Percentiles rank a stretch among this genome's conserved stretches.
These are phyloP conservation scores for Ceramica pisi DNA, from an alignment of 2,888 invertebrate species.

Conservation along the genomic window DNA sequence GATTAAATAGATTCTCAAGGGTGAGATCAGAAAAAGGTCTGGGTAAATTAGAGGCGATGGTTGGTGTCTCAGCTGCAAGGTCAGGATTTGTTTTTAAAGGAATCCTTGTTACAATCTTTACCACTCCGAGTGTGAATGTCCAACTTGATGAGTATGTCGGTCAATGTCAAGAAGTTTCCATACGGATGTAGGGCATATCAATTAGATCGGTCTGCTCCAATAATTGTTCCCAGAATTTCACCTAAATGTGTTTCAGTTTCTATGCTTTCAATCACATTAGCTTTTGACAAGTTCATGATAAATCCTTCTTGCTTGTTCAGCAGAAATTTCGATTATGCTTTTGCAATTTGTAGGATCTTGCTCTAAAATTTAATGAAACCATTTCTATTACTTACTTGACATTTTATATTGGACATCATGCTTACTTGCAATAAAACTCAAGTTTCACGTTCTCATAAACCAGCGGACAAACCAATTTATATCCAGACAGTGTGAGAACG, in stretches of 20 bases:
- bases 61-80: conserved; percentile 4
- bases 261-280: not conserved
- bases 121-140: not conserved
- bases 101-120: not conserved
- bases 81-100: not conserved
- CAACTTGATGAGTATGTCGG: conserved; percentile 16
- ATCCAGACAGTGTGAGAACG: conserved; percentile 59
- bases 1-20: conserved; percentile 59
- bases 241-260: not conserved
- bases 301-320: not conserved
- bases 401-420: not conserved
- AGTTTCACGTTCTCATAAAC: conserved; percentile 36
- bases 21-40: conserved; percentile 38
- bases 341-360: not conserved
- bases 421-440: conserved; percentile 23
- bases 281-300: not conserved
- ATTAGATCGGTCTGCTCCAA: conserved; percentile 22
- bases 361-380: not conserved
- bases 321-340: not conserved
- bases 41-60: conserved; percentile 30
- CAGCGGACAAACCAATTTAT: conserved; percentile 49
- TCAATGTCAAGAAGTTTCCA: conserved; percentile 26
- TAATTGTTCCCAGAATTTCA: conserved; percentile 6
- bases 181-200: conserved; percentile 18
- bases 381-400: not conserved